Percentiles rank a stretch among this genome's conserved stretches.
Evolutionary conservation across 2,113 vertebrate genomes (phyloP).

Genomic region (Eonycteris spelaea): DNA sequence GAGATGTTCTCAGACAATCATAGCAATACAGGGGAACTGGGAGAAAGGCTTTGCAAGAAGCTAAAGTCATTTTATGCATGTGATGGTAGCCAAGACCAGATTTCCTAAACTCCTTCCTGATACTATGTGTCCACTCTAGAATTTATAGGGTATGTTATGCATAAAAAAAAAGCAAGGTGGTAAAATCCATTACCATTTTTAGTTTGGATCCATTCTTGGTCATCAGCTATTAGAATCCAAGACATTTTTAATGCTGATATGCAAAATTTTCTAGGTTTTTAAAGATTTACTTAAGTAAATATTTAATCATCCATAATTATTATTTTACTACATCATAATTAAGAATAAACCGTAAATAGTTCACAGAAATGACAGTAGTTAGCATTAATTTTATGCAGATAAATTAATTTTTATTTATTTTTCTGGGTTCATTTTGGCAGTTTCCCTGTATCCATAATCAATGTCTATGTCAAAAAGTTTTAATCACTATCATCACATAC

Average conservation of each 20-base stretch:
- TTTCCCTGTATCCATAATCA: neutral
- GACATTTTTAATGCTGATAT: neutral
- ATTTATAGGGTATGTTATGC: neutral
- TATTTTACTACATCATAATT: slow-evolving; percentile 36
- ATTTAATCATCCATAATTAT: slow-evolving; percentile 11
- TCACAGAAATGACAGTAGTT: neutral
- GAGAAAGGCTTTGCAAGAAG: neutral
- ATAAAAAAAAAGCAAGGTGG: neutral
- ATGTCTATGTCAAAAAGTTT: neutral
- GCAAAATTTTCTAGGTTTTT: neutral
- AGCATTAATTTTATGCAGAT: neutral
- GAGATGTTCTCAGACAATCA: neutral
- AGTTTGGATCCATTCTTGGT: neutral
- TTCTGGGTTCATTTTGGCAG: neutral
- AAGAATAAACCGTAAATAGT: neutral
- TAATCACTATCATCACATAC: neutral
- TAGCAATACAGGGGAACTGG: neutral
- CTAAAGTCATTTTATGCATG: neutral
- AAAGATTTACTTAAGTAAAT: neutral
- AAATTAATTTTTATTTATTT: neutral
- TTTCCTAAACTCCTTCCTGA: neutral
- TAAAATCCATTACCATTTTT: neutral
- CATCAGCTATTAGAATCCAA: neutral
- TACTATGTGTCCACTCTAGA: neutral
- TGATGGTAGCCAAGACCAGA: neutral